Evolutionary conservation across 2,888 invertebrate species (phyloP), one percentile per base, ranked within the genome.

Genomic region (Tubulanus polymorphus): DNA sequence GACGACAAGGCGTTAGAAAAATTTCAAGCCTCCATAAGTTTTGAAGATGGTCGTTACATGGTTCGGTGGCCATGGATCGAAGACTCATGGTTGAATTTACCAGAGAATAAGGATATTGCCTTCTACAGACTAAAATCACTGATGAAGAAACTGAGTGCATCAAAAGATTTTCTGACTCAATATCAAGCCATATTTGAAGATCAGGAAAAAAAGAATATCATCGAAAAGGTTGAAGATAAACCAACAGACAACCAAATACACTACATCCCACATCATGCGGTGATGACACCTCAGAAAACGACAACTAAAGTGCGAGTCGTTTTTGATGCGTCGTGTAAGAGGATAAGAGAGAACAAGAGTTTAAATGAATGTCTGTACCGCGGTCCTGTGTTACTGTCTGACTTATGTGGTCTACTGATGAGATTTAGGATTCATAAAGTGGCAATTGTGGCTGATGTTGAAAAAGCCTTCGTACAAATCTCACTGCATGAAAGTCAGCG

Each of bases 271-370:
- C 63, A 60, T 32, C 58, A 51, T n/a, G 37, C 55, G 1, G 63
- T 63, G 23, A 53, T 55, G 47, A 60, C 55, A 51, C 54, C 56
- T 25, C 60, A 54, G 6, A 20, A 18, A 41, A 25, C 53, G 3
- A 61, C 59, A 8, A 63, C 63, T 8, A 57, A 56, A 15, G 52
- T 63, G 6, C 10, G 63, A 28, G 58, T 63, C 1, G 59, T 59
- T 3, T 60, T 50, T 47, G 54, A 63, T 30, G 61, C 61, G 28
- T 59, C 53, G 45, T 29, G 53, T 3, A 41, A 52, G 2, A 18
- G 48, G 25, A 37, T 37, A 8, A 30, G 10, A 8, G 37, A 56
- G 15, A 18, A 41, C 6, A 50, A 57, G 5, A 61, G 57, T 41
- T 48, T 65, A 1, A 65, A 63, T 48, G 57, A 63, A 10, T 59